These are phyloP conservation scores for Brachionus calyciflorus DNA, from an alignment of 1,140 invertebrate genomes.

Conservation along the genomic window DNA sequence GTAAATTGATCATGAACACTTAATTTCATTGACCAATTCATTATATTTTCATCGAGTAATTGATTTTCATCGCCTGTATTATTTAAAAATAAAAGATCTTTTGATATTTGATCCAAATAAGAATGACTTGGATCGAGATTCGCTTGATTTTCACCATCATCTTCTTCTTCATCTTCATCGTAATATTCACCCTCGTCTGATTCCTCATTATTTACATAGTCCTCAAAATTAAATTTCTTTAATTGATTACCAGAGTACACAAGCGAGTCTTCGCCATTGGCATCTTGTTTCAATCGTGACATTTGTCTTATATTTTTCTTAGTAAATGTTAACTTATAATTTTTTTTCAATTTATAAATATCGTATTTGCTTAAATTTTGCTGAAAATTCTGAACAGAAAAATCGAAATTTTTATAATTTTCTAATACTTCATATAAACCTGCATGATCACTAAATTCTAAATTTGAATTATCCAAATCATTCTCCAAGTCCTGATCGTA, in stretches of 20 bases:
- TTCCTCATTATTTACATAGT: conserved; percentile 17
- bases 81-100: conserved; percentile 6
- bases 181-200: background rate
- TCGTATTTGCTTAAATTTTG: background rate
- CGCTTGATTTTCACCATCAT: conserved; percentile 6
- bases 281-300: no score
- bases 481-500: background rate
- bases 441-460: conserved; percentile 35
- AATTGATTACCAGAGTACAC: background rate
- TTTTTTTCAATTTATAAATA: conserved; percentile 10
- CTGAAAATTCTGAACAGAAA: background rate
- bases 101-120: conserved; percentile 10
- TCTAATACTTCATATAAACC: conserved; percentile 10
- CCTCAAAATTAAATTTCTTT: background rate
- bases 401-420: background rate
- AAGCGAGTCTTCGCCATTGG: conserved; percentile 22
- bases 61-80: background rate
- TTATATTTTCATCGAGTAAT: conserved; percentile 11
- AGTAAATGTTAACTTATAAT: conserved; percentile 23
- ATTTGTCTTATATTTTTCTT: background rate
- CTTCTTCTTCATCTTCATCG: conserved; percentile 10
- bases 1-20: background rate
- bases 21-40: conserved; percentile 42
- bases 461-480: conserved; percentile 20
- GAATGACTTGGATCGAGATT: background rate